Evolutionary conservation across 2,797 vertebrate genomes (phyloP), one percentile per base, ranked within the genome.

Genomic region (Semotilus atromaculatus): DNA sequence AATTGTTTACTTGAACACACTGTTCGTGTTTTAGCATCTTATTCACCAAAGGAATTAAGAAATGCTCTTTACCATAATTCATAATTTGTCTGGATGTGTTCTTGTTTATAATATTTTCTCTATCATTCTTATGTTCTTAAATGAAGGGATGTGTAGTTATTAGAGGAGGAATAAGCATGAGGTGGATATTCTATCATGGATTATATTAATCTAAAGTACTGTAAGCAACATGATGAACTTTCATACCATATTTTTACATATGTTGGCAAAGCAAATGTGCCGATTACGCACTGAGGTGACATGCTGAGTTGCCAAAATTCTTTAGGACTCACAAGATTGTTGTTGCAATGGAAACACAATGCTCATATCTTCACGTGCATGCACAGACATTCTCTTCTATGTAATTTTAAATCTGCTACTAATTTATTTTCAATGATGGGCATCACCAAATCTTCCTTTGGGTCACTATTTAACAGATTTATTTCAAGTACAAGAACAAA

Each of bases 371-470:
- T 67, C 64, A 67, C n/a, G n/a, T n/a, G n/a, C 64, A 62, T 62
- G 26, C 14, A 64, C 14, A 18, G 1, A 18, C 0, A 16, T 29
- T 29, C 16, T 0, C 1, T 31, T 0, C 2, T 16, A 7, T 16
- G 14, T 16, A 62, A 29, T 29, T 29, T 62, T 29, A 62, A 60
- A 60, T 60, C 13, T 29, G 7, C 16, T 16, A 62, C 13, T 62
- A 14, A 16, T 29, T n/a, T 2, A 23, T 58, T 62, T 62, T 16
- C 55, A 16, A 26, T 29, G 1, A 58, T 58, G 26, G 26, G 16
- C 26, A 31, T 31, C 31, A 62, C 26, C 13, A 3, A 62, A 14
- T 62, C 5, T 62, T 62, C 14, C 5, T 62, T 62, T 60, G 13
- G 13, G 26, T 16, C 38, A n/a, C 23, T 38, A 43, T 14, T 71